Percentiles rank a stretch among this genome's conserved stretches.
Conservation (phyloP, 2,113 vertebrate species). For the Clarias gariepinus region DNA sequence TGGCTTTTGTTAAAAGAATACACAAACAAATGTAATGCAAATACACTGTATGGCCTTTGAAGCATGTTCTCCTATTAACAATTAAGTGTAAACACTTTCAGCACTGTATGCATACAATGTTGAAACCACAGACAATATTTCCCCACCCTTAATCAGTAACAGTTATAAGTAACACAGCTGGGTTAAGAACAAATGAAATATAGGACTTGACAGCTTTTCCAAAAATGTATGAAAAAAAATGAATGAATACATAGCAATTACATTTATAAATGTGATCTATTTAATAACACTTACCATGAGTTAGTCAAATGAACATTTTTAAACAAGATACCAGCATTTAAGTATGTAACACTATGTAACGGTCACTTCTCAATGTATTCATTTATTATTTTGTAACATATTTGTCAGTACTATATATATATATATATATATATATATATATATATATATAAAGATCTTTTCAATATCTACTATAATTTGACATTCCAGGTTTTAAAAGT, state of each 20-base stretch:
- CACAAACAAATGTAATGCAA: not conserved
- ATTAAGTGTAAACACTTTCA: not conserved
- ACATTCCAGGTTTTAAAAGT: slow-evolving; percentile 36
- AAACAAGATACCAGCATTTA: slow-evolving; percentile 34
- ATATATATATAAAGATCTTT: slow-evolving; percentile 9
- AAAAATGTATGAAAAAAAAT: not conserved
- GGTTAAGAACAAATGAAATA: slow-evolving; percentile 2
- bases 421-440: slow-evolving; percentile 23
- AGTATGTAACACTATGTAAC: slow-evolving; percentile 13
- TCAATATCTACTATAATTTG: slow-evolving; percentile 26
- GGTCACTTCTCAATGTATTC: not conserved
- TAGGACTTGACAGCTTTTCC: slow-evolving; percentile 1
- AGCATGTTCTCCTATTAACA: not conserved
- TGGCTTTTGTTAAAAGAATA: not conserved
- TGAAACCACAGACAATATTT: not conserved
- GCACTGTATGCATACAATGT: not conserved
- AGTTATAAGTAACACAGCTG: not conserved
- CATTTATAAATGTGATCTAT: slow-evolving; percentile 20
- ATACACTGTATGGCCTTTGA: not conserved
- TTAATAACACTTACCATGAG: slow-evolving; percentile 29
- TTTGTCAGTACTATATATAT: slow-evolving; percentile 12
- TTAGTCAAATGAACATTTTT: slow-evolving; percentile 25
- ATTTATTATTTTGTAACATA: not conserved
- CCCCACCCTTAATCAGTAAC: not conserved
- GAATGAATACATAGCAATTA: not conserved